A percentile compares a stretch with the other conserved stretches of the same genome.
These are phyloP conservation scores for Sarotherodon lohbergeri DNA, from an alignment of 2,113 vertebrate genomes.

Conservation along the genomic window DNA sequence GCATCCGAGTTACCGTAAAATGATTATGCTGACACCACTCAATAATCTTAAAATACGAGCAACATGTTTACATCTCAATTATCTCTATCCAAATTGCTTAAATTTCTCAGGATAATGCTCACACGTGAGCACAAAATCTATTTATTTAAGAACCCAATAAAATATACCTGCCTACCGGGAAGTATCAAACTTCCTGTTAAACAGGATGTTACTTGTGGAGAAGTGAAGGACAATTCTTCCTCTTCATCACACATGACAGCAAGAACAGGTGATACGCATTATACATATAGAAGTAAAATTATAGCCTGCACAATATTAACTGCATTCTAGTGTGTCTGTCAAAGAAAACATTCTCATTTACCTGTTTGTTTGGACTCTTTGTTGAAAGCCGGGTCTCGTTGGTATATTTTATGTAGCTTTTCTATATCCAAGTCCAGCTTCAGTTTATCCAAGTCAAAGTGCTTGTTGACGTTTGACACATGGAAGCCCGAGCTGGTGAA, in stretches of 20 bases:
- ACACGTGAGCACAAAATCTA: background rate
- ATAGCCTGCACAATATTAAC: background rate
- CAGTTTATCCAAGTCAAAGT: background rate
- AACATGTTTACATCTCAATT: background rate
- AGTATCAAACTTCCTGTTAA: background rate
- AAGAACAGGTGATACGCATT: background rate
- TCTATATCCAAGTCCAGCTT: background rate
- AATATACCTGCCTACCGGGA: background rate
- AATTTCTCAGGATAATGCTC: background rate
- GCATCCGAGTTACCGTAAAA: background rate
- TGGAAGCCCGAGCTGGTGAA: conserved; percentile 23
- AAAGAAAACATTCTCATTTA: conserved; percentile 13
- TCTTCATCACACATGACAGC: background rate
- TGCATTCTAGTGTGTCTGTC: background rate
- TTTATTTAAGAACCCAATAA: background rate
- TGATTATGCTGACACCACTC: background rate
- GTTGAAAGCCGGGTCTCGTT: background rate
- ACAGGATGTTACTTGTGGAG: background rate
- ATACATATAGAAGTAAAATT: background rate
- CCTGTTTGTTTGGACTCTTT: conserved; percentile 13
- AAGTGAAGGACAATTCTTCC: background rate
- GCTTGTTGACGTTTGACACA: background rate
- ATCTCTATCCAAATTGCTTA: background rate
- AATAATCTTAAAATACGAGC: background rate
- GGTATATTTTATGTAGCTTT: background rate